Evolutionary conservation across 2,797 vertebrate genomes (phyloP).

Genomic region (Rhinella marina): DNA sequence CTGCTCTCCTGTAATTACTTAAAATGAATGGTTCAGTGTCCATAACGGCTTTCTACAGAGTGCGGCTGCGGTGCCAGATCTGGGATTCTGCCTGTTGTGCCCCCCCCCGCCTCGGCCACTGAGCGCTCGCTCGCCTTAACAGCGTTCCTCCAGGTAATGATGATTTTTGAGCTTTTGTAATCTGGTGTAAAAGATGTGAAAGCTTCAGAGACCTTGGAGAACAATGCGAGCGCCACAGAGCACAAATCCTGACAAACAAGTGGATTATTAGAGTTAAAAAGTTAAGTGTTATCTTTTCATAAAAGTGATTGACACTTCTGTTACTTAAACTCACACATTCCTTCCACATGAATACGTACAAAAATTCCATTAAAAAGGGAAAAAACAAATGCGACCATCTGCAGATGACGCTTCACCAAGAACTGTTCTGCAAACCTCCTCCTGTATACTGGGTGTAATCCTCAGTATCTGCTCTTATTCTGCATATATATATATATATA

Average conservation of each 20-base stretch:
- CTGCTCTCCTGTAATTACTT: slow-evolving; percentile 2
- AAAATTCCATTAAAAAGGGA: neutral
- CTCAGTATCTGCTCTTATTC: neutral
- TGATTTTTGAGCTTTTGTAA: neutral
- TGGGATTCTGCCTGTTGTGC: neutral
- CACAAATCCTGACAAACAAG: neutral
- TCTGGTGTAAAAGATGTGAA: neutral
- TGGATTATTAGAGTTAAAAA: slow-evolving; percentile 3
- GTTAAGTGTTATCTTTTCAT: slow-evolving; percentile 11
- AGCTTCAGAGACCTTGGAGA: slow-evolving; percentile 29
- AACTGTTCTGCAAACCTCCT: neutral
- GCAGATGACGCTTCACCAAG: neutral
- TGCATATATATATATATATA: neutral
- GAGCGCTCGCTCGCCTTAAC: neutral
- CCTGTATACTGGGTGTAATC: neutral
- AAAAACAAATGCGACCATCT: neutral
- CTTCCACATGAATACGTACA: neutral
- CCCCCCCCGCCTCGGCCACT: neutral
- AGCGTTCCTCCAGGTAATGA: neutral
- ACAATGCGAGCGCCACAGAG: slow-evolving; percentile 3
- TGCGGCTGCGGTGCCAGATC: neutral
- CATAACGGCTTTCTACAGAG: neutral
- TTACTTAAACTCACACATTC: neutral
- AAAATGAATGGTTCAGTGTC: slow-evolving; percentile 19
- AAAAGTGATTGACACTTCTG: neutral